Base-by-base conservation (phyloP, 2,888 invertebrate genomes). In the Escarpia spicata region DNA sequence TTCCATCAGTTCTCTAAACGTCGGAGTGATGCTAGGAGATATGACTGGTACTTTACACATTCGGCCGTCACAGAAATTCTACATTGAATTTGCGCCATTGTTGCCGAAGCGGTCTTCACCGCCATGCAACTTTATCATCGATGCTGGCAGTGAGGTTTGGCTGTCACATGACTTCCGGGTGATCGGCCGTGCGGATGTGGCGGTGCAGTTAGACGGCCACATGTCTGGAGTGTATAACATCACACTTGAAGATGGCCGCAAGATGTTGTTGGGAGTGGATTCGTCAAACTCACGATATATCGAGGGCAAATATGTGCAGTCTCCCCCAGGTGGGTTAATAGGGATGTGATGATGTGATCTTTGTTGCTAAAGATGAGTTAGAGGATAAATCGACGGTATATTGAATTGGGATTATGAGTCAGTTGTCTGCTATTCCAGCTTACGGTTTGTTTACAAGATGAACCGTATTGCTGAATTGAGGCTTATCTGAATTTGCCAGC, bases 201-300 rank as follows among this genome's bases (percentile, higher is more conserved):
- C 94, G 2, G 91, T 95, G 44, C 91, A 93, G 91, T 92, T 94
- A 52, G 93, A 94, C 43, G 95, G 95, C 10, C 94, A 95, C 44
- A 75, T 95, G 92, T 93, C 94, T 19, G 95, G 95, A 26, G 95
- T 95, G 26, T 93, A 94, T 92, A 95, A 95, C 92, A 91, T 95
- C 91, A 95, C 95, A 0, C 91, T 95, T 90, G 95, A 94, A 45
- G 94, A 94, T 90, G 93, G 93, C 3, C 92, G 94, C 43, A 90
- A 92, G 90, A 92, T 95, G 92, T 43, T 92, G n/a, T 92, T 95
- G 3, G 94, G 93, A 10, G 92, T 91, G 26, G 94, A 93, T 3
- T 95, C 95, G 0, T 93, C 94, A n/a, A 95, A 95, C 93, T 94
- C 94, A 91, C 90, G 93, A 91, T 92, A 94, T n/a, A 92, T 94